These are phyloP conservation scores for Parasteatoda lunata DNA, from an alignment of 2,888 invertebrate genomes.

Conservation along the genomic window DNA sequence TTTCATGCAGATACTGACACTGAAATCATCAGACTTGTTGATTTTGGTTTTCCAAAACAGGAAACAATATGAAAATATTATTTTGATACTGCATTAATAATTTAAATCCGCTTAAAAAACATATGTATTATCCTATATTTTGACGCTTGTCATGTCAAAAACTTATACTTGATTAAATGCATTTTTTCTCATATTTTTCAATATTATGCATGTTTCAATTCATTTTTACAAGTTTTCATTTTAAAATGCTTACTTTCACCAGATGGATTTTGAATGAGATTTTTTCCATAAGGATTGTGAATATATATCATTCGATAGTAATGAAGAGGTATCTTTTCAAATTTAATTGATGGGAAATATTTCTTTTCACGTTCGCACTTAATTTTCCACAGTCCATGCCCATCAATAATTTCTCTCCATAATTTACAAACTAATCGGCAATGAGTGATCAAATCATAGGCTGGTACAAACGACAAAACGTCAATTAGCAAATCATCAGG, in stretches of 20 bases:
- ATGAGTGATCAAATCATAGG: conserved; percentile 22
- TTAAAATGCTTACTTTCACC: conserved; percentile 73
- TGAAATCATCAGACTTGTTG: too few species aligned
- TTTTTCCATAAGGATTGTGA: conserved; percentile 75
- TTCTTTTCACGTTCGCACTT: conserved; percentile 73
- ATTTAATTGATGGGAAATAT: conserved; percentile 70
- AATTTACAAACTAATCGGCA: conserved; percentile 76
- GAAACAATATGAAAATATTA: too few species aligned
- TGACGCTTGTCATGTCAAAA: too few species aligned
- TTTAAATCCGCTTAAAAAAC: too few species aligned
- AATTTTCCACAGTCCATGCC: conserved; percentile 74
- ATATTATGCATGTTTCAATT: too few species aligned
- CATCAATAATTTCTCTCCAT: conserved; percentile 77
- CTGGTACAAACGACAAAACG: conserved; percentile 43
- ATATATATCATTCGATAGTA: conserved; percentile 72
- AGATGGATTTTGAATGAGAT: conserved; percentile 77
- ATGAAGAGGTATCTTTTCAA: conserved; percentile 18
- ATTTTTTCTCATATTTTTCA: too few species aligned
- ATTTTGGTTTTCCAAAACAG: too few species aligned
- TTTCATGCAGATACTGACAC: too few species aligned
- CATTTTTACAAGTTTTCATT: too few species aligned
- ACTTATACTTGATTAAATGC: too few species aligned
- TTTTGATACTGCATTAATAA: too few species aligned
- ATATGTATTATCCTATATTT: too few species aligned
- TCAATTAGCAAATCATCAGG: conserved; percentile 40